These are phyloP conservation scores for Saccostrea glomerata DNA, from an alignment of 1,140 invertebrate genomes.

Conservation along the genomic window DNA sequence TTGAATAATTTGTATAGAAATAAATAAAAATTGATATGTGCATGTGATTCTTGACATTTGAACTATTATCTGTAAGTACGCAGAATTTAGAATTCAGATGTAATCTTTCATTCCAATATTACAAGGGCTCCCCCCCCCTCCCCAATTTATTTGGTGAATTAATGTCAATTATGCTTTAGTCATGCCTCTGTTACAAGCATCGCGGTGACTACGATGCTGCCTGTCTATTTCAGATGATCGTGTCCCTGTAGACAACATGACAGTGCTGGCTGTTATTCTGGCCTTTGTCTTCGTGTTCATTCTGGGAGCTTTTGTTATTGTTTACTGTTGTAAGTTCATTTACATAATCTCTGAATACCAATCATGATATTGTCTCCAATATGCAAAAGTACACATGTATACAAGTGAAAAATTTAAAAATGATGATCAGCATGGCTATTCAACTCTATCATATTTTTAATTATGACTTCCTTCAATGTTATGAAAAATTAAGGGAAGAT, in stretches of 20 bases:
- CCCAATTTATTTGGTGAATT: no score
- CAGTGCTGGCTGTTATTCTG: constrained; percentile 81
- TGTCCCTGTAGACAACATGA: constrained; percentile 77
- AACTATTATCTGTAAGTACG: no score
- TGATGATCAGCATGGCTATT: no score
- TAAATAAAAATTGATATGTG: no score
- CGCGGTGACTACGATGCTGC: neutral
- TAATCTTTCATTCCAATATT: no score
- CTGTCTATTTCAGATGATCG: constrained; percentile 80
- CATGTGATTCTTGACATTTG: no score
- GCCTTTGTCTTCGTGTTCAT: constrained; percentile 61
- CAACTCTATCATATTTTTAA: no score
- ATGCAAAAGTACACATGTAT: neutral
- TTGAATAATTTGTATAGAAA: no score
- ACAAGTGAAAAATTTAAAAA: neutral
- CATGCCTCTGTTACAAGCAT: neutral
- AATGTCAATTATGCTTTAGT: no score
- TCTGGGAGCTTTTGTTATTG: constrained; percentile 51
- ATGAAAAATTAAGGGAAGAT: neutral
- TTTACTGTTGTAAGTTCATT: constrained; percentile 64
- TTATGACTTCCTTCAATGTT: neutral
- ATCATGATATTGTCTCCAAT: neutral
- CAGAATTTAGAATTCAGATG: no score
- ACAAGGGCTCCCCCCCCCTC: no score
- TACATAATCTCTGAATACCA: no score